Percentiles rank a stretch among this genome's conserved stretches.
Evolutionary conservation across 2,113 vertebrate species (phyloP).

Genomic region (Delphinus delphis): DNA sequence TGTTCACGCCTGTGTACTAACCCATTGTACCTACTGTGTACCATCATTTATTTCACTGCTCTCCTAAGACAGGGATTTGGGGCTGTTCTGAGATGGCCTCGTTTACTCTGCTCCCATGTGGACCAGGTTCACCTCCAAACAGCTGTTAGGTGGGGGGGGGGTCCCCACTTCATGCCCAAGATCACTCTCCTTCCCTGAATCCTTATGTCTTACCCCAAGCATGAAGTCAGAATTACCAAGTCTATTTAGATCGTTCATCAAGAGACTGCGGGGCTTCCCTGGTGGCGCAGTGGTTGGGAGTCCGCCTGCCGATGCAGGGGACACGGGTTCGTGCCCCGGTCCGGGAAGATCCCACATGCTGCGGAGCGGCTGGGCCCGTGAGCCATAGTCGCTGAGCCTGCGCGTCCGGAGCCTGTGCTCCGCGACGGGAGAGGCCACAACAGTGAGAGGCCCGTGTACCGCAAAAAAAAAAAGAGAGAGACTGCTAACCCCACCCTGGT

Average conservation of each 20-base stretch:
- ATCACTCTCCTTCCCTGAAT: background rate
- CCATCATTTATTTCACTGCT: background rate
- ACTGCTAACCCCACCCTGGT: background rate
- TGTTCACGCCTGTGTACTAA: background rate
- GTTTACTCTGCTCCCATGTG: background rate
- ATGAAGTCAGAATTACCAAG: background rate
- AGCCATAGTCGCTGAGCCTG: too few species aligned
- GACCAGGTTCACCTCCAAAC: constrained; percentile 37
- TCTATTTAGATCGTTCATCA: background rate
- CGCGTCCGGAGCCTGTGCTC: too few species aligned
- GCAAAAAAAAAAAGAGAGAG: background rate
- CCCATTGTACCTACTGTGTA: background rate
- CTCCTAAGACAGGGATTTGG: background rate
- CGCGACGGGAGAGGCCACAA: too few species aligned
- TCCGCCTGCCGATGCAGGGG: too few species aligned
- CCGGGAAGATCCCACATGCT: too few species aligned
- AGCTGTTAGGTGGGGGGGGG: background rate
- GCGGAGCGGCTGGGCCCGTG: too few species aligned
- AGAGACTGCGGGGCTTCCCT: background rate
- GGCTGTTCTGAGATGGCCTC: constrained; percentile 27
- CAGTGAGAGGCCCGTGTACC: too few species aligned
- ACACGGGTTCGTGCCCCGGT: too few species aligned
- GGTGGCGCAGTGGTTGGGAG: too few species aligned
- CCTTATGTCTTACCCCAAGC: background rate
- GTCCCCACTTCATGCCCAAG: background rate